Evolutionary conservation across 37 sponge, comb jelly and placozoan genomes (phyloP).

Genomic region (Chondrilla cf. caribensis): DNA sequence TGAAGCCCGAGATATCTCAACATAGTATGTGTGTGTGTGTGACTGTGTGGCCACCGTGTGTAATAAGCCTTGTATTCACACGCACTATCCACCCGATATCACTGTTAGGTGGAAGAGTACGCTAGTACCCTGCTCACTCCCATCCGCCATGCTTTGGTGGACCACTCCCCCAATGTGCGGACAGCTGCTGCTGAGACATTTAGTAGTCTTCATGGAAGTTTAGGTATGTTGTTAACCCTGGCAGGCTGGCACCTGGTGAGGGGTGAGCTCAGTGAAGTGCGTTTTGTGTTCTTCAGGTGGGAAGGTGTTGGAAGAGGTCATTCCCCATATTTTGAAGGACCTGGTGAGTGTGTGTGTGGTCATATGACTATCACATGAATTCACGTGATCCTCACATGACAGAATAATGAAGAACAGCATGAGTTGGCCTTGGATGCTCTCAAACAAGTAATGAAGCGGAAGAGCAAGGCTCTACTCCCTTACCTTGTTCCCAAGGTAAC

Average conservation of each 20-base stretch:
- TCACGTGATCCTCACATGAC: neutral
- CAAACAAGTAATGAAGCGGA: constrained; percentile 85
- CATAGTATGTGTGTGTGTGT: no score
- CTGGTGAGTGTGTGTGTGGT: constrained; percentile 27
- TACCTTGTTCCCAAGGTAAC: constrained; percentile 77
- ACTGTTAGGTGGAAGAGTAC: constrained; percentile 59
- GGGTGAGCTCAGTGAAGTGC: neutral
- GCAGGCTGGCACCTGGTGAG: no score
- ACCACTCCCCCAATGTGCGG: constrained; percentile 74
- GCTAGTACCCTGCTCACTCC: constrained; percentile 80
- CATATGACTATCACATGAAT: constrained; percentile 11
- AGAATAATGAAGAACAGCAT: constrained; percentile 38
- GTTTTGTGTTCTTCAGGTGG: constrained; percentile 34
- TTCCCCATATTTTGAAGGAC: constrained; percentile 65
- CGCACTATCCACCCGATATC: neutral
- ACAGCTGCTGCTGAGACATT: constrained; percentile 94
- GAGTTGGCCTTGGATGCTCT: constrained; percentile 89
- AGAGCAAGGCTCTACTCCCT: constrained; percentile 89
- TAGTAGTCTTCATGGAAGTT: constrained; percentile 77
- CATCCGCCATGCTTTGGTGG: constrained; percentile 75
- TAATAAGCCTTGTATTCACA: no score
- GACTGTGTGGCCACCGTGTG: no score
- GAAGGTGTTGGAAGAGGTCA: constrained; percentile 80
- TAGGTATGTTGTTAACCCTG: constrained; percentile 73
- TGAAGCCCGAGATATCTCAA: no score